Conservation (phyloP, 2,797 vertebrate species). For the Monodelphis domestica region DNA sequence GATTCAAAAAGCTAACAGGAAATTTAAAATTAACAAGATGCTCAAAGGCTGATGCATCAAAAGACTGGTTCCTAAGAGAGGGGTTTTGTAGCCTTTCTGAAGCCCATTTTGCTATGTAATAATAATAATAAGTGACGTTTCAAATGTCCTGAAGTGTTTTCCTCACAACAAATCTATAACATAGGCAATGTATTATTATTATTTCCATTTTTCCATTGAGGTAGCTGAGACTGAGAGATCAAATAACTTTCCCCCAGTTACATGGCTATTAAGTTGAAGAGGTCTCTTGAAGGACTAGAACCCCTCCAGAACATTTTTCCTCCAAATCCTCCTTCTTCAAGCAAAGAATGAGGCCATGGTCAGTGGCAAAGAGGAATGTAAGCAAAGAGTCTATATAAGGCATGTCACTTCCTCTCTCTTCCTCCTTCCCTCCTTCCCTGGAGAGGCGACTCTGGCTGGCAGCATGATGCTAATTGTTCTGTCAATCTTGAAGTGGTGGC, state of each 20-base stretch:
- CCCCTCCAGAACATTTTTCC: neutral
- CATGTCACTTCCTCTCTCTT: no score
- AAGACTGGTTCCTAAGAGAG: constrained; percentile 16
- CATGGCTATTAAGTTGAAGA: neutral
- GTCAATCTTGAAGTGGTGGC: no score
- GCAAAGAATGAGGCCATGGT: neutral
- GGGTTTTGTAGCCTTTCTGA: neutral
- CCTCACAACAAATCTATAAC: neutral
- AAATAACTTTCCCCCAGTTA: neutral
- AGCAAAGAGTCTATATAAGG: no score
- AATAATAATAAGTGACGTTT: constrained; percentile 35
- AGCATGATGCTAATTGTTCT: no score
- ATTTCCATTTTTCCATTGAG: constrained; percentile 19
- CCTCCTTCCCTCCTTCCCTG: no score
- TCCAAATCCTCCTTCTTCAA: neutral
- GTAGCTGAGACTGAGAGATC: constrained; percentile 18
- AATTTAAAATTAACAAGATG: constrained; percentile 13
- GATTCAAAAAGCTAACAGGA: constrained; percentile 19
- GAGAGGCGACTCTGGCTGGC: no score
- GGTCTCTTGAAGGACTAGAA: neutral
- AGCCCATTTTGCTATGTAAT: constrained; percentile 5
- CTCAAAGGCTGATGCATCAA: constrained; percentile 36
- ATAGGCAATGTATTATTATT: constrained; percentile 11
- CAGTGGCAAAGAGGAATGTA: neutral
- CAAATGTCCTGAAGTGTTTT: neutral